These are phyloP conservation scores for Phasia obesa DNA, from an alignment of 2,888 invertebrate species.

Conservation along the genomic window DNA sequence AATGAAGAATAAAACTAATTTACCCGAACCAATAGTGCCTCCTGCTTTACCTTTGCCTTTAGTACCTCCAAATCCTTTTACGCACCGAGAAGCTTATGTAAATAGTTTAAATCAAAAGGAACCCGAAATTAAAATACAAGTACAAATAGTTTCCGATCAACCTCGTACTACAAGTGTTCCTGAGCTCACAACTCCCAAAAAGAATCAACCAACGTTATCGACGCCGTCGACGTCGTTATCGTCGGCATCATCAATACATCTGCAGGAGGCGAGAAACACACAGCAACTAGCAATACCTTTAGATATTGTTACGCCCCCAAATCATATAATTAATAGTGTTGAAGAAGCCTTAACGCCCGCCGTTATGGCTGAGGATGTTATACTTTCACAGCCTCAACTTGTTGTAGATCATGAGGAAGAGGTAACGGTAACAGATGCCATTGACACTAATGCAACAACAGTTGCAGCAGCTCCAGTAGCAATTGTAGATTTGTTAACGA, in stretches of 20 bases:
- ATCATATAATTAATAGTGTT: constrained; percentile 50
- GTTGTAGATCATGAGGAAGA: constrained; percentile 81
- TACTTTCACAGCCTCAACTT: constrained; percentile 76
- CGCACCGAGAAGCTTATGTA: constrained; percentile 78
- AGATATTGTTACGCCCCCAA: constrained; percentile 9
- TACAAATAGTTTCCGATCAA: constrained; percentile 81
- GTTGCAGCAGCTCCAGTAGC: constrained; percentile 61
- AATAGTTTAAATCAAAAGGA: constrained; percentile 81
- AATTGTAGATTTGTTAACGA: constrained; percentile 31
- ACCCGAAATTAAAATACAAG: constrained; percentile 81
- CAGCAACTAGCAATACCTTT: background rate
- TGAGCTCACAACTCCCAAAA: constrained; percentile 70
- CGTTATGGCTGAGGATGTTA: constrained; percentile 61
- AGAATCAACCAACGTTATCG: background rate
- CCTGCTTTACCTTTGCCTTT: constrained; percentile 76
- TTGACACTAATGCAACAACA: constrained; percentile 64
- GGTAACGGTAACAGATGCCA: constrained; percentile 77
- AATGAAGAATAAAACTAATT: constrained; percentile 71
- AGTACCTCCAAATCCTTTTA: constrained; percentile 78
- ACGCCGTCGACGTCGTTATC: no score
- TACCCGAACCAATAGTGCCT: constrained; percentile 74
- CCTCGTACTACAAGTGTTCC: constrained; percentile 64
- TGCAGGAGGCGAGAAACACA: background rate
- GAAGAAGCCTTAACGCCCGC: constrained; percentile 58
- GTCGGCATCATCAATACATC: background rate